Conservation (phyloP, 2,797 vertebrate genomes). For the Menidia menidia region DNA sequence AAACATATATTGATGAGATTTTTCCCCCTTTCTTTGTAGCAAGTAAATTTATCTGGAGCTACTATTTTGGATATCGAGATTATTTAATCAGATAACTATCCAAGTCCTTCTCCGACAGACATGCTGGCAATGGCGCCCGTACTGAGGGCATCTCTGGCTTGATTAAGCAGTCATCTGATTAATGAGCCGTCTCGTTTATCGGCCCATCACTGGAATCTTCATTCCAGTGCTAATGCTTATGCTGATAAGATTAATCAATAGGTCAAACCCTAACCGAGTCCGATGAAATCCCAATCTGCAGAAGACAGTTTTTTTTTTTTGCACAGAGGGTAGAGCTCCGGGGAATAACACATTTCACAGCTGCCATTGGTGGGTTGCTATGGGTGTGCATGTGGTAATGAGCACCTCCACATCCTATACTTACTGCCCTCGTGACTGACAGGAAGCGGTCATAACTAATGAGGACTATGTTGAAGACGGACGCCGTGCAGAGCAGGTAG, state of each 20-base stretch:
- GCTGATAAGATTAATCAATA: constrained; percentile 19
- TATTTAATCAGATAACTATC: not conserved
- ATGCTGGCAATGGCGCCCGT: not conserved
- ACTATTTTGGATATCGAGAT: not conserved
- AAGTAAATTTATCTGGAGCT: not conserved
- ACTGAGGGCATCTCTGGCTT: not conserved
- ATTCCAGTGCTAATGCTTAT: constrained; percentile 10
- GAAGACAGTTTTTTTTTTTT: too few species aligned
- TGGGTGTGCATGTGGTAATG: constrained; percentile 22
- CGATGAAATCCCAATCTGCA: too few species aligned
- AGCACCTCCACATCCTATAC: constrained; percentile 66
- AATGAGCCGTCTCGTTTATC: not conserved
- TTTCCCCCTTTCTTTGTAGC: not conserved
- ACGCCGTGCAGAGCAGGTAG: constrained; percentile 90
- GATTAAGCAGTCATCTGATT: not conserved
- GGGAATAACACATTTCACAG: constrained; percentile 18
- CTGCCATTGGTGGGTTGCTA: not conserved
- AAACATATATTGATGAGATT: too few species aligned
- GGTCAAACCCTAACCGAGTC: not conserved
- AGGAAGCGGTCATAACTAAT: constrained; percentile 93
- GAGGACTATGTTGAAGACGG: constrained; percentile 92
- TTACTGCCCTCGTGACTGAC: constrained; percentile 91
- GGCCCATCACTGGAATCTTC: not conserved
- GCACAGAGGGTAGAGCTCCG: not conserved
- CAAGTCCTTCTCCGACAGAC: not conserved